A percentile compares a stretch with the other conserved stretches of the same genome.
Evolutionary conservation across 2,797 vertebrate genomes (phyloP).

Genomic region (Zenarchopterus dispar): DNA sequence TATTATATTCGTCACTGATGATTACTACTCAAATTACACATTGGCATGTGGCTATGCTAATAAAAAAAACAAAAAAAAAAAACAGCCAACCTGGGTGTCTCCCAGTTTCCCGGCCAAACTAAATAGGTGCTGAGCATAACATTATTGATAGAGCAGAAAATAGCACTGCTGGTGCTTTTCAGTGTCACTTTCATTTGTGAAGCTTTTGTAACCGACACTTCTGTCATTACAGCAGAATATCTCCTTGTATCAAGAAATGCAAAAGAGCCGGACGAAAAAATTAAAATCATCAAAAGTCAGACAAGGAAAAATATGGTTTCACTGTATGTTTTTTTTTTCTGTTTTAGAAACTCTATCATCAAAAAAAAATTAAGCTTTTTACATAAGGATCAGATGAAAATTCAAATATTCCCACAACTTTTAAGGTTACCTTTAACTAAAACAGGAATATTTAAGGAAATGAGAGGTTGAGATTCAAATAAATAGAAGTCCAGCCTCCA

Average conservation of each 20-base stretch:
- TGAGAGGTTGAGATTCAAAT: too few species aligned
- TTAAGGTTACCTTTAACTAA: background rate
- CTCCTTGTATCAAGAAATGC: background rate
- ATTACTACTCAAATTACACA: too few species aligned
- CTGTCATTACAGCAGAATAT: conserved; percentile 18
- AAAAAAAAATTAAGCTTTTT: background rate
- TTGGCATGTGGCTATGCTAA: too few species aligned
- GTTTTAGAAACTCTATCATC: too few species aligned
- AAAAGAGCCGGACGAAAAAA: background rate
- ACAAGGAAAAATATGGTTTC: too few species aligned
- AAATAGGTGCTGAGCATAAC: conserved; percentile 38
- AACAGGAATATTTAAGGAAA: background rate
- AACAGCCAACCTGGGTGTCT: conserved; percentile 3
- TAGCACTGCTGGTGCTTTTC: conserved; percentile 27
- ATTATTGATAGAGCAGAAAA: conserved; percentile 54
- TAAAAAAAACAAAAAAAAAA: conserved; percentile 2
- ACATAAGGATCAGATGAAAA: too few species aligned
- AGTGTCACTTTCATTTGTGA: conserved; percentile 33
- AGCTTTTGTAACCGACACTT: conserved; percentile 31
- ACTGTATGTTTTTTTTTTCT: too few species aligned
- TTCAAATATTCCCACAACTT: background rate
- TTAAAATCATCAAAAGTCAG: background rate
- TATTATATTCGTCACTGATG: too few species aligned
- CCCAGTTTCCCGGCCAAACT: conserved; percentile 42
- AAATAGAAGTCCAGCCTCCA: background rate